Conservation (phyloP, 2,888 invertebrate species). For the Sesia bembeciformis region DNA sequence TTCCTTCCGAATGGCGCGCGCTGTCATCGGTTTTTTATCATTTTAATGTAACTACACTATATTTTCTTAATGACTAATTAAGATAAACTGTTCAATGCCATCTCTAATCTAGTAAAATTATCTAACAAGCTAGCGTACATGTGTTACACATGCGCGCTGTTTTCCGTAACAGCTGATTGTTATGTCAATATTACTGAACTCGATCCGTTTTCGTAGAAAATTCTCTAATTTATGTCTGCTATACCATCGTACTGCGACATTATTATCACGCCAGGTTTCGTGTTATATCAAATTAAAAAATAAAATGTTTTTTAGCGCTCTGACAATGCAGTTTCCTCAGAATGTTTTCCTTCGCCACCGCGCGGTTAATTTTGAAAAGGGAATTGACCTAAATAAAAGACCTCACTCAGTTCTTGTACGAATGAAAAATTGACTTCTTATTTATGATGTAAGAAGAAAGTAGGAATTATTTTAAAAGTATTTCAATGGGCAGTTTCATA, state of each 20-base stretch:
- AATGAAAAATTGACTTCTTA: no score
- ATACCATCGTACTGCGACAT: background rate
- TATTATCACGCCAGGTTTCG: background rate
- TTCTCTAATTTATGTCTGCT: background rate
- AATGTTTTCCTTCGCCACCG: background rate
- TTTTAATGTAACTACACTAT: no score
- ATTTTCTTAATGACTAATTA: no score
- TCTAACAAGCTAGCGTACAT: slow-evolving; percentile 19
- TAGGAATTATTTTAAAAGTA: slow-evolving; percentile 1
- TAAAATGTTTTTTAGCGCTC: background rate
- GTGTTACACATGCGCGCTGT: slow-evolving; percentile 28
- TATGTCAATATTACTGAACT: slow-evolving; percentile 30
- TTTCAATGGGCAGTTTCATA: slow-evolving; percentile 15
- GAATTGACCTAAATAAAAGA: no score
- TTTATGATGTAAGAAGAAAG: background rate
- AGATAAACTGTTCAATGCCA: slow-evolving; percentile 20
- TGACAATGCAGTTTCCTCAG: background rate
- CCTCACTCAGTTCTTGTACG: no score
- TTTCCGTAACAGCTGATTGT: slow-evolving; percentile 35
- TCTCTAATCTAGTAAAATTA: slow-evolving; percentile 11
- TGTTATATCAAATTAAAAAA: background rate
- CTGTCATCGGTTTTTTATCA: no score
- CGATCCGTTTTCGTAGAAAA: background rate
- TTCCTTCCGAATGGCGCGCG: no score
- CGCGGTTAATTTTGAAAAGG: no score